Evolutionary conservation across 2,797 vertebrate species (phyloP).

Genomic region (Eulemur rubriventer): DNA sequence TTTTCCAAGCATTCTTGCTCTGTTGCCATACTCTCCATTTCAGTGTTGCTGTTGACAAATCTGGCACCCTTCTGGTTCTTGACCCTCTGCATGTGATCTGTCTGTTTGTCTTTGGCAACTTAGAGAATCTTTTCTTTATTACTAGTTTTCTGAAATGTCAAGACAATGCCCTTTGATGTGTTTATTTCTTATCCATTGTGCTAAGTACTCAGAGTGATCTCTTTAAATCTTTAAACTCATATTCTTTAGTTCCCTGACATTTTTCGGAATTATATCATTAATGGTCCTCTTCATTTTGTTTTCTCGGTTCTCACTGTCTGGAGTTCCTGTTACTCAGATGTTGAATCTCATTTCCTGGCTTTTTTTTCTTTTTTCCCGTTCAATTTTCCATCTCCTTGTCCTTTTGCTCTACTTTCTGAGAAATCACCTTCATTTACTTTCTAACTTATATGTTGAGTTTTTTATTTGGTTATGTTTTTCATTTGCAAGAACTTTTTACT

Average conservation of each 20-base stretch:
- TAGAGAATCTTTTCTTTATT: neutral
- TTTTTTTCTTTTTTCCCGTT: neutral
- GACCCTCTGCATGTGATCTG: neutral
- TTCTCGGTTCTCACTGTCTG: neutral
- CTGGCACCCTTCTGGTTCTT: neutral
- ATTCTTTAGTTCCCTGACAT: neutral
- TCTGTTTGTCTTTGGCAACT: neutral
- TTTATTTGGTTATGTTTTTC: slow-evolving; percentile 21
- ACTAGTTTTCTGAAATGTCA: neutral
- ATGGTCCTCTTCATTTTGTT: neutral
- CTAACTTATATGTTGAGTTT: neutral
- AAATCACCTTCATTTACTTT: neutral
- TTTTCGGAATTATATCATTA: neutral
- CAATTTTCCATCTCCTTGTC: neutral
- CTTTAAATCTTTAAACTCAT: neutral
- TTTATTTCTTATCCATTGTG: neutral
- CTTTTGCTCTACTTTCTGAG: neutral
- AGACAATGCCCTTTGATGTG: neutral
- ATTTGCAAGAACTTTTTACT: neutral
- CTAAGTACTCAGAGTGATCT: neutral
- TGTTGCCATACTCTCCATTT: neutral
- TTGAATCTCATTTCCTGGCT: neutral
- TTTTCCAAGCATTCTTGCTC: neutral
- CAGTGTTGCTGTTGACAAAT: neutral
- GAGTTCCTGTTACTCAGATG: neutral